Conservation (phyloP, 2,888 invertebrate species). For the Homarus gammarus region DNA sequence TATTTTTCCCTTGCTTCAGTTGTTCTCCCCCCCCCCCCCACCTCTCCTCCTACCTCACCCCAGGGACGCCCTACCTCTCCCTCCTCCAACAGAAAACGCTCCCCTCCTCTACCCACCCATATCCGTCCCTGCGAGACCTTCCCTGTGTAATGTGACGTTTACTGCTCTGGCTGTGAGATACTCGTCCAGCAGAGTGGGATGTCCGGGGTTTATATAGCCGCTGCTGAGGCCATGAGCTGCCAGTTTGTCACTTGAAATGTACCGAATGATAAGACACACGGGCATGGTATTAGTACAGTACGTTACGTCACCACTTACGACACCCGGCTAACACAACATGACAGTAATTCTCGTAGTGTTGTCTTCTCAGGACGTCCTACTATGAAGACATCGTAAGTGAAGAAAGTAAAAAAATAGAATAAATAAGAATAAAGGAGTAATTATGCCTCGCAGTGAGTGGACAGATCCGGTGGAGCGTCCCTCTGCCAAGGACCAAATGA, state of each 20-base stretch:
- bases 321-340: too few species aligned
- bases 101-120: neutral
- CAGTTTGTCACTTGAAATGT: neutral
- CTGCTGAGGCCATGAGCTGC: neutral
- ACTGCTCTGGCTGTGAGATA: neutral
- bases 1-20: too few species aligned
- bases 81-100: neutral
- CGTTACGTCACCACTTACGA: too few species aligned
- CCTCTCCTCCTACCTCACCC: neutral
- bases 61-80: neutral
- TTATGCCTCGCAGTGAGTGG: neutral
- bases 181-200: neutral
- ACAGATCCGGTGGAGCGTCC: neutral
- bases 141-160: slow-evolving; percentile 3
- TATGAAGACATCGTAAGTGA: too few species aligned
- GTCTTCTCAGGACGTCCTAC: too few species aligned
- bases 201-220: neutral
- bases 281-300: too few species aligned
- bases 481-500: neutral
- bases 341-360: too few species aligned
- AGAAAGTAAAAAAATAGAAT: too few species aligned
- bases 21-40: neutral
- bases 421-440: neutral
- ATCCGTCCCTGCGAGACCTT: neutral
- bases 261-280: too few species aligned